Conservation (phyloP, 53 echinoderm and acorn worm species). For the Temnopleurus reevesii region DNA sequence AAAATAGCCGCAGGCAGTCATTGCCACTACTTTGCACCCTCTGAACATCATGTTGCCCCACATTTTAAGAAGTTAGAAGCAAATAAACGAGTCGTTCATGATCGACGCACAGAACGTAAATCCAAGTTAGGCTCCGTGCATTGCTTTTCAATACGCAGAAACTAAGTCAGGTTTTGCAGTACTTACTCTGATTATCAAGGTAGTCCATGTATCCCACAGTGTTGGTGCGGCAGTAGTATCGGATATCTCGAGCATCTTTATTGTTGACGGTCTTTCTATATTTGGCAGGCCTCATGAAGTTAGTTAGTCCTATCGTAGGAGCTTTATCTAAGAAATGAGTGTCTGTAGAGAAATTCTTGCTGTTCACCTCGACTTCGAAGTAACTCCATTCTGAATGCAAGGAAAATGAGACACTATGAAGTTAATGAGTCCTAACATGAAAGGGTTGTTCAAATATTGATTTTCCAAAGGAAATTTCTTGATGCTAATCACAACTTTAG, state of each 20-base stretch:
- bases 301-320: conserved; percentile 77
- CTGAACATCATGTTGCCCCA: no score
- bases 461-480: no score
- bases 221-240: conserved; percentile 82
- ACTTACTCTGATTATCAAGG: conserved; percentile 73
- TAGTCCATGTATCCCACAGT: conserved; percentile 74
- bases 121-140: no score
- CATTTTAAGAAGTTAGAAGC: no score
- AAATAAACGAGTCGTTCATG: no score
- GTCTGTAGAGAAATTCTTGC: conserved; percentile 50
- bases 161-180: neutral
- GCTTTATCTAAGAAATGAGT: conserved; percentile 63
- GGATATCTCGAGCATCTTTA: conserved; percentile 63
- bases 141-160: no score
- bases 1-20: no score
- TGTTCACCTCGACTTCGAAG: conserved; percentile 76
- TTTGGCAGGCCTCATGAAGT: conserved; percentile 55
- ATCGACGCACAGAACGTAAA: no score
- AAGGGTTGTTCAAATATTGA: no score
- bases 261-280: conserved; percentile 65
- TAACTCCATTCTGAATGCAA: conserved; percentile 88
- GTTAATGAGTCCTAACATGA: no score
- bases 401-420: conserved; percentile 27
- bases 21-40: no score
- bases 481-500: no score